phyloP scores from a whole-genome alignment of 2,888 invertebrate genomes.

The Mythimna impura region DNA sequence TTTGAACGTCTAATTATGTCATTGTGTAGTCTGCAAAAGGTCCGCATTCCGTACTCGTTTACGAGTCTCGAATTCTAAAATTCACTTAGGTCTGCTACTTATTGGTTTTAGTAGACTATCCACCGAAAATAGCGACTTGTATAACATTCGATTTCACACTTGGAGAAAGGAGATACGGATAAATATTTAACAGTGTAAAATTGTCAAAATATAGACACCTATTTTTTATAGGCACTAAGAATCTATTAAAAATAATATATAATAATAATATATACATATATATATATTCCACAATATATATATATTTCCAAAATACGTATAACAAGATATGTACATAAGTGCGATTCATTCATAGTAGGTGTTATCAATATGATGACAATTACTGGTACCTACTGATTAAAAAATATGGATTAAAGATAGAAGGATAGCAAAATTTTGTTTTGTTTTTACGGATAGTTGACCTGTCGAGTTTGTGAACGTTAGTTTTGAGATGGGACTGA shows the following conservation, averaged over 20 bases:
- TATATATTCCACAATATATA: no score
- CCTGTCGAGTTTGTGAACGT: slow-evolving; percentile 63
- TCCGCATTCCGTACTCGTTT: slow-evolving; percentile 59
- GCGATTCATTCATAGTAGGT: slow-evolving; percentile 33
- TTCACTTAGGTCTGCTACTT: slow-evolving; percentile 28
- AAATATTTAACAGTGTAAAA: slow-evolving; percentile 22
- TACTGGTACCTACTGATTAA: slow-evolving; percentile 24
- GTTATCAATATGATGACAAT: slow-evolving; percentile 28
- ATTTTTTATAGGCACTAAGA: neutral
- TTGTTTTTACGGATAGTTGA: slow-evolving; percentile 36
- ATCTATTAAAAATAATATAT: slow-evolving; percentile 13
- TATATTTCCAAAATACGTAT: neutral
- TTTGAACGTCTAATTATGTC: slow-evolving; percentile 21
- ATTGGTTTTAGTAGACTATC: slow-evolving; percentile 45
- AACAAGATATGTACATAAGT: slow-evolving; percentile 1
- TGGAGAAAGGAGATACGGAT: slow-evolving; percentile 28
- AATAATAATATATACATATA: no score
- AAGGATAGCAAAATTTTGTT: slow-evolving; percentile 32
- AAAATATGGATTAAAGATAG: slow-evolving; percentile 15
- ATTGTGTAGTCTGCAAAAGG: slow-evolving; percentile 44
- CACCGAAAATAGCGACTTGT: slow-evolving; percentile 30
- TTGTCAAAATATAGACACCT: neutral
- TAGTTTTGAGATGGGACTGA: slow-evolving; percentile 71
- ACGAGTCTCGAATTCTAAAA: slow-evolving; percentile 56
- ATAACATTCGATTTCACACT: slow-evolving; percentile 49